Base-by-base conservation (phyloP, 2,797 vertebrate genomes). In the Toxotes lorentzi region DNA sequence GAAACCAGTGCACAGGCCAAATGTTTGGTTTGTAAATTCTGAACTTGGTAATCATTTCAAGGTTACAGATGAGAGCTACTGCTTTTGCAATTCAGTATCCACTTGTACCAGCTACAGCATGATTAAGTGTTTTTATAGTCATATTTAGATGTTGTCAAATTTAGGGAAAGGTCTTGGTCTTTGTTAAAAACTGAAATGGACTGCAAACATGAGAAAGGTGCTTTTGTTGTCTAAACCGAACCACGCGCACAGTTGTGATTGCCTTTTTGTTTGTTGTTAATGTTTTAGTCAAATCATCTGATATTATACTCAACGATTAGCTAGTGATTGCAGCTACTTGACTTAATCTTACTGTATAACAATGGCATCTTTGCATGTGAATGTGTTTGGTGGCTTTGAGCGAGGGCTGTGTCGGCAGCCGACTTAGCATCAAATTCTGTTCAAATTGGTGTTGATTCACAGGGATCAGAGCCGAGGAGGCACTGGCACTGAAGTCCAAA, bases 341-440 rank as follows among this genome's bases (percentile, higher is more conserved):
- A n/a, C 47, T 43, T 23, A 23, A 74, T 40, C 19, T 21, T 10
- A 2, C n/a, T 5, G 11, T 56, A 21, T 56, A 56, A 14, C 7
- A 56, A 8, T 69, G 5, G 27, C 50, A 27, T 27, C 13, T 23
- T 9, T 48, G 56, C 23, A 43, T 53, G 30, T 68, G 14, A 53
- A 53, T 12, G 27, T 16, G 27, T 27, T 56, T 17, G 47, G 53
- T 9, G 35, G 51, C 35, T 63, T 51, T 59, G 45, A 34, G 34
- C 41, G 51, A 35, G 21, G 21, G 9, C 7, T 0, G 12, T 63
- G 59, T 38, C 50, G 14, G 30, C 51, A 43, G 7, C 43, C 16
- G 58, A 38, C 30, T 57, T 32, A 4, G 23, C 27, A 30, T 64
- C 57, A 66, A 57, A 70, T 78, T 61, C 41, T 45, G 3, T 50